phyloP scores from a whole-genome alignment of 2,113 vertebrate species.

The Toxotes jaculatrix region DNA sequence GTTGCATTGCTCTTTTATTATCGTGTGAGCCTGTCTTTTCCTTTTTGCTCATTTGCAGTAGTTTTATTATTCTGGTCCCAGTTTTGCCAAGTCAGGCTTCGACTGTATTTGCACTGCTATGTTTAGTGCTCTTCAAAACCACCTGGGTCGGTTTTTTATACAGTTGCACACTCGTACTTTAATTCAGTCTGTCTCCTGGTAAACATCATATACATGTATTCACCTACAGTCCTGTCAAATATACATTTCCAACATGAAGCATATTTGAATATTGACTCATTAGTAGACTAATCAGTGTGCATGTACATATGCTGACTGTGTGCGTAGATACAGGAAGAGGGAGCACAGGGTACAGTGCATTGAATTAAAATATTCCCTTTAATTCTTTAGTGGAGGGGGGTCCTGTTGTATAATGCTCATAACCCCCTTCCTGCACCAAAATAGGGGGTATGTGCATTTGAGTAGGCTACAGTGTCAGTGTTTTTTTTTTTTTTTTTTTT shows the following conservation, averaged over 20 bases:
- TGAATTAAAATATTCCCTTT: slow-evolving; percentile 69
- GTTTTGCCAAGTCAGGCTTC: slow-evolving; percentile 26
- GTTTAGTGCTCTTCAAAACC: slow-evolving; percentile 41
- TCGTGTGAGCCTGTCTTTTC: slow-evolving; percentile 13
- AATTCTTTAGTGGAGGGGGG: slow-evolving; percentile 58
- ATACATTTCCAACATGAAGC: slow-evolving; percentile 34
- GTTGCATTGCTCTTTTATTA: slow-evolving; percentile 32
- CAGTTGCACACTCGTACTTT: slow-evolving; percentile 3
- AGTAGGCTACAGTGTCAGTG: slow-evolving; percentile 22
- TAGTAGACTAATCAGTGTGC: slow-evolving; percentile 34
- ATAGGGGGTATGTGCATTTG: slow-evolving; percentile 29
- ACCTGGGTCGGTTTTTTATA: slow-evolving; percentile 13
- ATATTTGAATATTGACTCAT: slow-evolving; percentile 27
- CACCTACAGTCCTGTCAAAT: slow-evolving; percentile 17
- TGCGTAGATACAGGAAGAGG: slow-evolving; percentile 33
- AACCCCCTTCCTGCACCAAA: slow-evolving; percentile 37
- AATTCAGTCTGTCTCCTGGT: slow-evolving; percentile 19
- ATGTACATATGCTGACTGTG: slow-evolving; percentile 53
- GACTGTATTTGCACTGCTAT: slow-evolving; percentile 17
- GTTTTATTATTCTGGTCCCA: slow-evolving; percentile 24
- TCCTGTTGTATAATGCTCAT: slow-evolving; percentile 24
- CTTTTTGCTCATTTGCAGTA: slow-evolving; percentile 23
- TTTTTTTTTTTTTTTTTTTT: slow-evolving; percentile 31
- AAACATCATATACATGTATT: slow-evolving; percentile 41
- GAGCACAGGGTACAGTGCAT: slow-evolving; percentile 48